Conservation (phyloP, 2,888 invertebrate species). For the Drosophila histrio region DNA sequence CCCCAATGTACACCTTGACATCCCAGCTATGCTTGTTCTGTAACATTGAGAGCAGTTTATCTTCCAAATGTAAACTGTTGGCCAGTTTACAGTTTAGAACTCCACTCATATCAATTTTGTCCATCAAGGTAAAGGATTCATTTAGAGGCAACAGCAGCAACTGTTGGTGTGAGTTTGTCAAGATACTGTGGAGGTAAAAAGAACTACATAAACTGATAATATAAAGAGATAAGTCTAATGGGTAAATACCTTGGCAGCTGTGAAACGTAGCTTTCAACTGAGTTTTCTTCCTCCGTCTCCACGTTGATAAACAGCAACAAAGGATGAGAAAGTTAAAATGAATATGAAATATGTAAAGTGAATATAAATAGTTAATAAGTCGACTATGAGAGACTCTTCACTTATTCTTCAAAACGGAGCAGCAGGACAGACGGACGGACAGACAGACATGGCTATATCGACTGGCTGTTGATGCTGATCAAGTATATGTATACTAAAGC, state of each 20-base stretch:
- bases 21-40: constrained; percentile 1
- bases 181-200: not conserved
- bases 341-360: no score
- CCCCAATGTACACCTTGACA: constrained; percentile 29
- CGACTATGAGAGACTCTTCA: no score
- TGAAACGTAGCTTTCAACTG: not conserved
- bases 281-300: not conserved
- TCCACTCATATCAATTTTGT: not conserved
- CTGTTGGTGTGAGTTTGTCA: not conserved
- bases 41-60: not conserved
- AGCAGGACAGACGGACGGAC: no score
- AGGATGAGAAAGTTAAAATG: not conserved
- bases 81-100: not conserved
- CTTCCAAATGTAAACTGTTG: not conserved
- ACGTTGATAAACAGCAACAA: not conserved
- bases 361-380: not conserved
- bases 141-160: not conserved
- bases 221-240: not conserved
- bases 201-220: not conserved
- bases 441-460: no score
- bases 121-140: not conserved
- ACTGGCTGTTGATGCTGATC: no score
- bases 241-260: not conserved
- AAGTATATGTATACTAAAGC: no score
- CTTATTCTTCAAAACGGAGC: no score